Evolutionary conservation across 30 jellyfish, hydroid and myxozoan species (phyloP).

Genomic region (Sanderia malayensis): DNA sequence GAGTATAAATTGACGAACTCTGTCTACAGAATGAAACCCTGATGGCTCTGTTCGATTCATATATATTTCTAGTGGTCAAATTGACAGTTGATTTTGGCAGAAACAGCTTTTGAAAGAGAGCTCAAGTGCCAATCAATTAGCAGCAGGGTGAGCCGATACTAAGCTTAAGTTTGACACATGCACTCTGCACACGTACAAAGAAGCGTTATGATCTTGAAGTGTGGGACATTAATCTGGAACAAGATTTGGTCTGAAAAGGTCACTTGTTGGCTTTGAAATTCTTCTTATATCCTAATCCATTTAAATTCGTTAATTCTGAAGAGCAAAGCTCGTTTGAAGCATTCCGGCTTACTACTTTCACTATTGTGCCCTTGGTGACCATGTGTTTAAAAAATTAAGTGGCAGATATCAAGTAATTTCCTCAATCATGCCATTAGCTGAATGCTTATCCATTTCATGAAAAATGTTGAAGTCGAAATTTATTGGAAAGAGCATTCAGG

Average conservation of each 20-base stretch:
- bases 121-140: not conserved
- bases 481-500: too few relatives aligned
- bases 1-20: too few relatives aligned
- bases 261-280: not conserved
- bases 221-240: not conserved
- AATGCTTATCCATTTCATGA: too few relatives aligned
- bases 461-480: too few relatives aligned
- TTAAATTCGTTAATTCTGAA: not conserved
- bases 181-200: not conserved
- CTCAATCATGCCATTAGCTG: too few relatives aligned
- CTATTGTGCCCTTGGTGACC: too few relatives aligned
- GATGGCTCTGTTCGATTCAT: too few relatives aligned
- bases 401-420: too few relatives aligned
- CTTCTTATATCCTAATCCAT: not conserved
- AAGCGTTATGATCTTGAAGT: not conserved
- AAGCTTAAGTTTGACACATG: not conserved
- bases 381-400: too few relatives aligned
- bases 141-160: not conserved
- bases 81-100: not conserved
- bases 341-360: not conserved
- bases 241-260: not conserved
- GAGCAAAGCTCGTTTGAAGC: not conserved
- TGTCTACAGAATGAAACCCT: too few relatives aligned
- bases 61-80: too few relatives aligned
- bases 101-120: not conserved